These are phyloP conservation scores for Cebuella pygmaea DNA, from an alignment of 2,797 vertebrate genomes.

Conservation along the genomic window DNA sequence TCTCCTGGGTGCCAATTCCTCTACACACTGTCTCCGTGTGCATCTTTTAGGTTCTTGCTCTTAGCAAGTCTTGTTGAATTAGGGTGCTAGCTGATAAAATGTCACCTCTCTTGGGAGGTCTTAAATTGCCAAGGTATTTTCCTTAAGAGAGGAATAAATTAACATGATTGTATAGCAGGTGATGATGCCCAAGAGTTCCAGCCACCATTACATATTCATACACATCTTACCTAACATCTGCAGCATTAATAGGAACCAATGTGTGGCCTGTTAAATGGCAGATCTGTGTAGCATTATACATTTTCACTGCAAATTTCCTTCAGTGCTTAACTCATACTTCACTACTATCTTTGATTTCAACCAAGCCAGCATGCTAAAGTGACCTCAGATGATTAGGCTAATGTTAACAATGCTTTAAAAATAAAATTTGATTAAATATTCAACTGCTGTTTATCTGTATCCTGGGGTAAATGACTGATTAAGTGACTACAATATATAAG, in stretches of 20 bases:
- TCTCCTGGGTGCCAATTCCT: neutral
- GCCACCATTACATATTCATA: no score
- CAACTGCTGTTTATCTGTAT: neutral
- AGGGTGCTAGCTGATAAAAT: neutral
- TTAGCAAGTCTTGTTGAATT: neutral
- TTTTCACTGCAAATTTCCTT: neutral
- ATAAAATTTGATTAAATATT: constrained; percentile 16
- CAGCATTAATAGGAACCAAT: neutral
- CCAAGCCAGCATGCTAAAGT: neutral
- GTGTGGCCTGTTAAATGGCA: neutral
- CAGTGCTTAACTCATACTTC: neutral
- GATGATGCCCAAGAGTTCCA: neutral
- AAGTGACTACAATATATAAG: constrained; percentile 48
- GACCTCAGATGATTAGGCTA: neutral
- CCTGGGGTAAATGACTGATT: constrained; percentile 53
- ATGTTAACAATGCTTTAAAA: neutral
- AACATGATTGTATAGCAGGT: neutral
- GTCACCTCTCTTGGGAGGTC: neutral
- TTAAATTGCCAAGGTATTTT: neutral
- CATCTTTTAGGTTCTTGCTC: neutral
- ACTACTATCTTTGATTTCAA: neutral
- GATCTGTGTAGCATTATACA: neutral
- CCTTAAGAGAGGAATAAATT: neutral
- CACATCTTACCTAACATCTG: neutral
- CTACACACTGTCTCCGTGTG: neutral